Evolutionary conservation across 2,888 invertebrate genomes (phyloP).

Genomic region (Hydrotaea diabolus): DNA sequence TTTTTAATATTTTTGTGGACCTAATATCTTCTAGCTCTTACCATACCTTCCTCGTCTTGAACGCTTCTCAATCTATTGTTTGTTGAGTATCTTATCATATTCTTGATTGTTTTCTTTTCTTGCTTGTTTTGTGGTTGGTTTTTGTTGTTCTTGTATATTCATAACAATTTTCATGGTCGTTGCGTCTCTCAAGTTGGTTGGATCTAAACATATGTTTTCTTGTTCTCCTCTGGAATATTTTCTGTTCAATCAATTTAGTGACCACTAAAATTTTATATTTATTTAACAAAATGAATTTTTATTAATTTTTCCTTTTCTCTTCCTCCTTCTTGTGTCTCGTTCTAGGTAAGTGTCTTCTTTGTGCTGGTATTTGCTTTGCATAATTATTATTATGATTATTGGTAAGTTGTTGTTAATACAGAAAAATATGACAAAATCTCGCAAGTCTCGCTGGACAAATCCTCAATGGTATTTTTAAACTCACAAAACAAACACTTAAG

Average conservation of each 20-base stretch:
- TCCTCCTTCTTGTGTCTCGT: conserved; percentile 63
- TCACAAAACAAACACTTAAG: conserved; percentile 72
- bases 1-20: too few relatives aligned
- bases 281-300: conserved; percentile 33
- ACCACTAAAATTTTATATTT: conserved; percentile 38
- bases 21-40: neutral
- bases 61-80: neutral
- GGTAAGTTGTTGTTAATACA: conserved; percentile 45
- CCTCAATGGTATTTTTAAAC: conserved; percentile 57
- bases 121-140: conserved; percentile 22
- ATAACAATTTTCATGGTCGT: conserved; percentile 76
- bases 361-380: neutral
- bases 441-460: conserved; percentile 46
- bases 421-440: conserved; percentile 13
- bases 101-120: conserved; percentile 52
- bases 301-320: conserved; percentile 37
- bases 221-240: conserved; percentile 44
- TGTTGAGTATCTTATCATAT: neutral
- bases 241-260: conserved; percentile 11
- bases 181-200: conserved; percentile 66
- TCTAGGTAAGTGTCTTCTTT: conserved; percentile 73
- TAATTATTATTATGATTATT: conserved; percentile 2
- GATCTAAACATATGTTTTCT: conserved; percentile 63
- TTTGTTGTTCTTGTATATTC: conserved; percentile 60
- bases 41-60: neutral